These are phyloP conservation scores for Melanotaenia parkinsoni DNA, from an alignment of 2,797 vertebrate species.

Conservation along the genomic window DNA sequence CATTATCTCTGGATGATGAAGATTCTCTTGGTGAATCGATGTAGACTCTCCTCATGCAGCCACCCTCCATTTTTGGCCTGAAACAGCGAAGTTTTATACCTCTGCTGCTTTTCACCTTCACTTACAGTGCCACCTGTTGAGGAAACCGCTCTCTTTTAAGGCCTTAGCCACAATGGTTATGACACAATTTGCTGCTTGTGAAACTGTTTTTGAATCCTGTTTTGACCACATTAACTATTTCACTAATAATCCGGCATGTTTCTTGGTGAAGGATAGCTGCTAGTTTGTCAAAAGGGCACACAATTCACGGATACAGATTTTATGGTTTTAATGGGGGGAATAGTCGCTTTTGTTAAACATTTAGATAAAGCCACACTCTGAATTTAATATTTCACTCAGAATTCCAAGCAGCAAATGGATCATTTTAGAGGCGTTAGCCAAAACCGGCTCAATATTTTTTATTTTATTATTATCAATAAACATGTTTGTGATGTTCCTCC, in stretches of 20 bases:
- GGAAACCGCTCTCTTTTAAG: conserved; percentile 64
- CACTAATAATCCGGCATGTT: conserved; percentile 30
- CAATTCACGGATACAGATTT: conserved; percentile 42
- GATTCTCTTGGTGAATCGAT: conserved; percentile 97
- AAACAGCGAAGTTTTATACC: conserved; percentile 71
- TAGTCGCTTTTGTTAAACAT: conserved; percentile 31
- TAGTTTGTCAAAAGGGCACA: conserved; percentile 28
- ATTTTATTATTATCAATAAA: conserved; percentile 57
- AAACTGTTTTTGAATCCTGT: conserved; percentile 33
- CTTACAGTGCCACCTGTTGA: conserved; percentile 73
- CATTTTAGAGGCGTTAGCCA: conserved; percentile 66
- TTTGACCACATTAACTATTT: conserved; percentile 27
- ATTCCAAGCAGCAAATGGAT: conserved; percentile 82
- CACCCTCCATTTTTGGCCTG: conserved; percentile 64
- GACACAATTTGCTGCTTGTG: conserved; percentile 80
- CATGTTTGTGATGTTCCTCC: conserved; percentile 66
- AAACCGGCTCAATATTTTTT: conserved; percentile 65
- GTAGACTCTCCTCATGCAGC: conserved; percentile 81
- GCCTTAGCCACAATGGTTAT: conserved; percentile 64
- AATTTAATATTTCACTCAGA: conserved; percentile 43
- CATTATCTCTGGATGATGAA: conserved; percentile 97
- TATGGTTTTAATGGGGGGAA: background rate
- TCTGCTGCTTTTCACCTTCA: conserved; percentile 71
- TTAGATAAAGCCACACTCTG: conserved; percentile 44
- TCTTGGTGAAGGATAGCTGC: conserved; percentile 17